Evolutionary conservation across 2,113 vertebrate genomes (phyloP).

Genomic region (Mola mola): DNA sequence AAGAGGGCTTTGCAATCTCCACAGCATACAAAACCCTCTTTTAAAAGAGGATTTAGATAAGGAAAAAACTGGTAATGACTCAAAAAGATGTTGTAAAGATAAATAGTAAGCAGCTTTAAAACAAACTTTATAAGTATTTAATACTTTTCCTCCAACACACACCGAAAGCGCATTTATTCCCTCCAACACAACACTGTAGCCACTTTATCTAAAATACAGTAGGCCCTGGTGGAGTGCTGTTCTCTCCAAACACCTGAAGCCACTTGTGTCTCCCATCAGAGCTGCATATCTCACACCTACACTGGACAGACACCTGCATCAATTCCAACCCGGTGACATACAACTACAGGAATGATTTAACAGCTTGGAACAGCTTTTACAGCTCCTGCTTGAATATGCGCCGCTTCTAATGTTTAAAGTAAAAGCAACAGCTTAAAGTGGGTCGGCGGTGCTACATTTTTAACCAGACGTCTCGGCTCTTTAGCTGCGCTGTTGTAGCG

Average conservation of each 20-base stretch:
- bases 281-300: conserved; percentile 32
- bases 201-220: conserved; percentile 46
- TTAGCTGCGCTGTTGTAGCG: conserved; percentile 41
- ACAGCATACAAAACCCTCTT: background rate
- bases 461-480: conserved; percentile 59
- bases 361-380: conserved; percentile 35
- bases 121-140: conserved; percentile 1
- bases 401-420: conserved; percentile 35
- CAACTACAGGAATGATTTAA: conserved; percentile 51
- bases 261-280: conserved; percentile 46
- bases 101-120: conserved; percentile 1
- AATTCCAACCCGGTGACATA: conserved; percentile 34
- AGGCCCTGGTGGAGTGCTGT: conserved; percentile 21
- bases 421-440: conserved; percentile 57
- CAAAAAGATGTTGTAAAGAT: background rate
- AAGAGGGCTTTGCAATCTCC: background rate
- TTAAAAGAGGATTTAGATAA: background rate
- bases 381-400: conserved; percentile 18
- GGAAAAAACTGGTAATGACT: background rate
- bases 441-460: conserved; percentile 64
- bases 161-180: conserved; percentile 31
- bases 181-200: conserved; percentile 25
- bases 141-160: conserved; percentile 10
- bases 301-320: conserved; percentile 54
- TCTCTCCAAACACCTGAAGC: conserved; percentile 50